Base-by-base conservation (phyloP, 35 echinoderm and acorn worm species). In the Chiridota heheva region DNA sequence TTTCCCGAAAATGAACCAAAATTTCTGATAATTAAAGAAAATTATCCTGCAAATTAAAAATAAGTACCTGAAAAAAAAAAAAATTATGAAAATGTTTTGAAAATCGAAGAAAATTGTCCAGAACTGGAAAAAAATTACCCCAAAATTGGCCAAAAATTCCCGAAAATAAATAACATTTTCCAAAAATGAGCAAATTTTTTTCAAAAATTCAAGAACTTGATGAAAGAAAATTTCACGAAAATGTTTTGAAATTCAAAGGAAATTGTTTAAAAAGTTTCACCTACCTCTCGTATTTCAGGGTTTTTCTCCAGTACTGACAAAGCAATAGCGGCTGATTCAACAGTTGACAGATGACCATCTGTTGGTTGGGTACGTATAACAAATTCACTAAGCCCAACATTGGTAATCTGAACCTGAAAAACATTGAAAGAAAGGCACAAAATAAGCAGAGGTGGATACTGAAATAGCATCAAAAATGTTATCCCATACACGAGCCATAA, bases 271-370 rank as follows among this genome's bases (percentile, higher is more conserved):
- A 53, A 22, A 22, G 22, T 53, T 10, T 42, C 5, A 53, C 68
- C 63, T 70, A 97, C 94, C 82, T 97, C 94, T 51, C 45, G 63
- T 25, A 97, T 77, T 38, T 87, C 84, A 36, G 80, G 79, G 13
- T 81, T 78, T 29, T 76, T 83, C 60, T 97, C 94, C 28, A 97
- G 85, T 25, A 85, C 80, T 38, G 94, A 82, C 10, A 97, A 36
- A 2, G 95, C 89, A 46, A 98, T 62, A 13, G 95, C 95, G 10
- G 86, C 86, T 60, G 95, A 91, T 71, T 98, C 95, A 8, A 91
- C 85, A 18, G 95, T 98, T n/a, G 89, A 98, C 20, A 98, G 73
- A 5, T 84, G 78, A 18, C 53, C 41, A 59, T 84, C 66, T 0
- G 70, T 83, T 10, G 95, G 95, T 37, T 98, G 95, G 5, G 80